Conservation (phyloP, 1,140 invertebrate species). For the Phocides pigmalion region DNA sequence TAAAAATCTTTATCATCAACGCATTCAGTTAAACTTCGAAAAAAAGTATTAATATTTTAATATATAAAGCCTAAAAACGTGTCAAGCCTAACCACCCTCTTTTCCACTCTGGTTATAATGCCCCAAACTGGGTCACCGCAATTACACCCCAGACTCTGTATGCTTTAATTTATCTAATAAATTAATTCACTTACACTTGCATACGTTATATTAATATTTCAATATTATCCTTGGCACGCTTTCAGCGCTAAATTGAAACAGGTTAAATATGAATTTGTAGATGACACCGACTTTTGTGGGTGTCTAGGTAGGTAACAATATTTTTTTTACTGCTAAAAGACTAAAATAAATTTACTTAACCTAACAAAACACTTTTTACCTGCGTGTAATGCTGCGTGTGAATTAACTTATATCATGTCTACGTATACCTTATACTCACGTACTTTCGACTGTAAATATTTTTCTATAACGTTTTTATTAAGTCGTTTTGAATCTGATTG, state of each 20-base stretch:
- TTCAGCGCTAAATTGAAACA: conserved; percentile 35
- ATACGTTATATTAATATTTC: conserved; percentile 43
- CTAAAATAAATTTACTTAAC: too few relatives aligned
- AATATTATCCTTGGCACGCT: conserved; percentile 32
- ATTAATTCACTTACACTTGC: conserved; percentile 58
- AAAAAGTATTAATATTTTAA: too few relatives aligned
- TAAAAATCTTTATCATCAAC: too few relatives aligned
- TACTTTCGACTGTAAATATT: too few relatives aligned
- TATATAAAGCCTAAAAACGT: too few relatives aligned
- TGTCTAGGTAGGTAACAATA: background rate
- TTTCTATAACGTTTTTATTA: too few relatives aligned
- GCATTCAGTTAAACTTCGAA: too few relatives aligned
- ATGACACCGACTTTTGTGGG: background rate
- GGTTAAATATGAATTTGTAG: conserved; percentile 16
- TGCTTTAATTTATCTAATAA: conserved; percentile 62
- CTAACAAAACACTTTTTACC: too few relatives aligned
- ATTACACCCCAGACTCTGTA: conserved; percentile 55
- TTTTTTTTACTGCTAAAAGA: background rate
- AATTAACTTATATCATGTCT: too few relatives aligned
- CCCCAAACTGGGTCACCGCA: conserved; percentile 60
- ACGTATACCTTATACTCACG: too few relatives aligned
- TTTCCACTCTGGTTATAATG: conserved; percentile 45
- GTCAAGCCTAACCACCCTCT: conserved; percentile 42
- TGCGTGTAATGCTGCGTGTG: too few relatives aligned
- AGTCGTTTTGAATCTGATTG: too few relatives aligned